Evolutionary conservation across 2,113 vertebrate genomes (phyloP), one percentile per base, ranked within the genome.

Genomic region (Phalacrocorax brasilianus): DNA sequence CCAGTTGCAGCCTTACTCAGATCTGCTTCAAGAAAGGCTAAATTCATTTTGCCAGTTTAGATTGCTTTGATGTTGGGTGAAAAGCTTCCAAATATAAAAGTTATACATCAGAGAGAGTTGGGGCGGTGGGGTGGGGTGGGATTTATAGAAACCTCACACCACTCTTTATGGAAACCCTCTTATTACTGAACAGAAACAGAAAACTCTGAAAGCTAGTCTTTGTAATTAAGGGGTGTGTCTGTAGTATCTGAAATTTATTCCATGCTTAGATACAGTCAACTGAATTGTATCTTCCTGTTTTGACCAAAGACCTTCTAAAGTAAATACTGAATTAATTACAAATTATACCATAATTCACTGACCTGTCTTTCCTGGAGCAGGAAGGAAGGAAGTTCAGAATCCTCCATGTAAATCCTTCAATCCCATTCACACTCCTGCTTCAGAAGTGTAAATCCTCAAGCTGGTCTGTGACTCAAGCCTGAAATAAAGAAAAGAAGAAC

Each of bases 251-350:
- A 87, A 86, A 49, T 72, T 75, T 83, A 26, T 79, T 93, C 67
- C 28, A 38, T 75, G 91, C 81, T 85, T 76, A 42, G 16, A 45
- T 71, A 92, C 87, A 96, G 82, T 18, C 62, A 74, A 86, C 75
- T 66, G 75, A 93, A 63, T 85, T 89, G 32, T 42, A 94, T 89
- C 91, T 97, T 97, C 79, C 86, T 96, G 85, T 94, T 98, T 98
- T 97, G 81, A 96, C 66, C 91, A 71, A 74, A 80, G 58, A 66
- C 71, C 67, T 97, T 91, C 44, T 89, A 75, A 96, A 65, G 42
- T 66, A 95, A 93, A 58, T 77, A 84, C 52, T 61, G 66, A 26
- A 9, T 72, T 78, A 78, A 78, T 94, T 96, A 95, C 89, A 87
- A 93, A 95, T 95, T 75, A 89, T 49, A 58, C 89, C 80, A 87